Percentiles rank a stretch among this genome's conserved stretches.
phyloP scores from a whole-genome alignment of 2,113 vertebrate species.

The Tretioscincus oriximinensis region DNA sequence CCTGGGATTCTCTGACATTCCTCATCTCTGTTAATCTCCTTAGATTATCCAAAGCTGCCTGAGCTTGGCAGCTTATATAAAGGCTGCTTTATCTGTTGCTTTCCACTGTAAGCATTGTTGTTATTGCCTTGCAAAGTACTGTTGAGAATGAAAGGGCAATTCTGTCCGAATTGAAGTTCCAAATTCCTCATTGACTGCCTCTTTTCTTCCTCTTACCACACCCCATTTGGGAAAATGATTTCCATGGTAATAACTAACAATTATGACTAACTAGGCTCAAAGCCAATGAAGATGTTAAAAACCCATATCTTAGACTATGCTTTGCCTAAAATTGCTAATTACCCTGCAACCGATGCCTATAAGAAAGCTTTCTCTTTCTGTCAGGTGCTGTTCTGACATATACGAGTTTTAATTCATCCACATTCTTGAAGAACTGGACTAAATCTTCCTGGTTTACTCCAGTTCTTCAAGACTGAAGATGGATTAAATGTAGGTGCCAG shows the following conservation, averaged over 20 bases:
- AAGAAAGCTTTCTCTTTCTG: neutral
- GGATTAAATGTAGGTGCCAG: no score
- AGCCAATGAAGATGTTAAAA: neutral
- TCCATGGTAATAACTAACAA: conserved; percentile 8
- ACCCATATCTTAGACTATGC: fast-evolving
- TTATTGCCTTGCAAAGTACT: neutral
- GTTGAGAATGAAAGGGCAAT: neutral
- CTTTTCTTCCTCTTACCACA: conserved; percentile 7
- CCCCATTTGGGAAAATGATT: conserved; percentile 31
- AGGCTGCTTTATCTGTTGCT: neutral
- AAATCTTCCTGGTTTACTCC: no score
- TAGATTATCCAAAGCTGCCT: fast-evolving
- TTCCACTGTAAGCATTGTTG: fast-evolving
- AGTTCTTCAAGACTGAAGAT: no score
- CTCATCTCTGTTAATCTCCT: neutral
- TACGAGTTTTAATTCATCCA: no score
- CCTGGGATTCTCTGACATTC: neutral
- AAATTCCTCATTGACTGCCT: conserved; percentile 12
- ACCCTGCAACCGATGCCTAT: neutral
- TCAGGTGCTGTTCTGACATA: no score
- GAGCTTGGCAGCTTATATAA: neutral
- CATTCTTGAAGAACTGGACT: no score
- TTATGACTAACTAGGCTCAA: neutral
- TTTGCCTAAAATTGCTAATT: fast-evolving
- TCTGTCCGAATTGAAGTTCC: neutral